A percentile compares a stretch with the other conserved stretches of the same genome.
Conservation (phyloP, 1,140 invertebrate species). For the Samia ricini region DNA sequence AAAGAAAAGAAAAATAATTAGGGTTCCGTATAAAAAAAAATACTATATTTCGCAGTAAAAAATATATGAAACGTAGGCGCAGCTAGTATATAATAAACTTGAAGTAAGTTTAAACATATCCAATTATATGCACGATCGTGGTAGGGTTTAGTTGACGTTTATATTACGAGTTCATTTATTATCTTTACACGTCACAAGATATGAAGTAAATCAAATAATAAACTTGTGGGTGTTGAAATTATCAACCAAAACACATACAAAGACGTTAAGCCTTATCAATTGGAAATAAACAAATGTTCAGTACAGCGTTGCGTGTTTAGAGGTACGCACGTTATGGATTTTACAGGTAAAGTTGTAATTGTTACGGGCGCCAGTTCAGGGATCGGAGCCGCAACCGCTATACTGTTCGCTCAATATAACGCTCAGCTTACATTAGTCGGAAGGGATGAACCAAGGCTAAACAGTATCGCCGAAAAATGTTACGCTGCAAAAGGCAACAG, state of each 20-base stretch:
- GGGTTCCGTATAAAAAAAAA: too few relatives aligned
- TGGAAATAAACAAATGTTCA: background rate
- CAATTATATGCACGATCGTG: too few relatives aligned
- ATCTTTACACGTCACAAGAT: background rate
- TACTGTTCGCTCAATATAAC: conserved; percentile 79
- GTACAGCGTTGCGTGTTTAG: background rate
- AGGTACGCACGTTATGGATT: conserved; percentile 29
- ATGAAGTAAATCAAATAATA: background rate
- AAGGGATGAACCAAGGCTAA: conserved; percentile 82
- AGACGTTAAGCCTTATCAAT: background rate
- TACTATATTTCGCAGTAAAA: too few relatives aligned
- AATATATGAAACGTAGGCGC: too few relatives aligned
- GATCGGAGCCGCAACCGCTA: conserved; percentile 82
- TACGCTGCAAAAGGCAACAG: conserved; percentile 65
- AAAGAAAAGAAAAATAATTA: too few relatives aligned
- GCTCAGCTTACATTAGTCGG: conserved; percentile 81
- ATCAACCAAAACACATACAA: background rate
- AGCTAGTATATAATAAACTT: too few relatives aligned
- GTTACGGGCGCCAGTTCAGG: conserved; percentile 42
- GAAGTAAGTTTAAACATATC: too few relatives aligned
- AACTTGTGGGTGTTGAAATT: background rate
- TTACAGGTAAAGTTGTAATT: conserved; percentile 40
- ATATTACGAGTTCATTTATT: too few relatives aligned
- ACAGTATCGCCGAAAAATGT: conserved; percentile 80
- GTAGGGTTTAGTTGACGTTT: too few relatives aligned